Evolutionary conservation across 1,140 invertebrate species (phyloP).

Genomic region (Episyrphus balteatus): DNA sequence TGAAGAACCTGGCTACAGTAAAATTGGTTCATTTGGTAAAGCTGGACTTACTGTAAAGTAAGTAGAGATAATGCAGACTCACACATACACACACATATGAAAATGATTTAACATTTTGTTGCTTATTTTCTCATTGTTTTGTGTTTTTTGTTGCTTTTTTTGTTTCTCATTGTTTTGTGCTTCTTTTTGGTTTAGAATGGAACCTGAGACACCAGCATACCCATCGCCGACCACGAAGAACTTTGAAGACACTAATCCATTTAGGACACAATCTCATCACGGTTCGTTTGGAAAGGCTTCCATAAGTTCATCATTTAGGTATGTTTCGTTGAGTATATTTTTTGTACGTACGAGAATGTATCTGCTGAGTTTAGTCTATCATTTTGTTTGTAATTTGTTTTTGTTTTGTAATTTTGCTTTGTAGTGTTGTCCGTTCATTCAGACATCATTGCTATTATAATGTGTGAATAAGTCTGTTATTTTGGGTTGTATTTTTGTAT

Average conservation of each 20-base stretch:
- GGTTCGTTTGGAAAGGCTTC: constrained; percentile 36
- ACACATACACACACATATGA: neutral
- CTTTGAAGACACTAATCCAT: constrained; percentile 34
- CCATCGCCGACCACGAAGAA: constrained; percentile 30
- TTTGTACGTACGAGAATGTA: neutral
- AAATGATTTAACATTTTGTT: neutral
- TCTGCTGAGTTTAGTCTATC: neutral
- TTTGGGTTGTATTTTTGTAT: too few relatives aligned
- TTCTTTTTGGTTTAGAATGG: constrained; percentile 15
- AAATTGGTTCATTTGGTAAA: constrained; percentile 33
- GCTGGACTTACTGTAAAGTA: constrained; percentile 32
- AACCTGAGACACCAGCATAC: constrained; percentile 23
- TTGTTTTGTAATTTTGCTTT: neutral
- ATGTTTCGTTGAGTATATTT: neutral
- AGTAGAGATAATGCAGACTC: constrained; percentile 1
- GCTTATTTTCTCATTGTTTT: neutral
- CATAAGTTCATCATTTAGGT: constrained; percentile 35
- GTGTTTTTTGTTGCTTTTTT: too few relatives aligned
- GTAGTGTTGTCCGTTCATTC: neutral
- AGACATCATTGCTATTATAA: neutral
- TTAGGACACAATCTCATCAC: constrained; percentile 29
- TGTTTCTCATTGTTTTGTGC: too few relatives aligned
- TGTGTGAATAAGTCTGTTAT: too few relatives aligned
- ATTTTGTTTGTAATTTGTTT: neutral
- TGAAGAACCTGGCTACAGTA: constrained; percentile 31